Evolutionary conservation across 2,797 vertebrate genomes (phyloP).

Genomic region (Anguilla pacifica): DNA sequence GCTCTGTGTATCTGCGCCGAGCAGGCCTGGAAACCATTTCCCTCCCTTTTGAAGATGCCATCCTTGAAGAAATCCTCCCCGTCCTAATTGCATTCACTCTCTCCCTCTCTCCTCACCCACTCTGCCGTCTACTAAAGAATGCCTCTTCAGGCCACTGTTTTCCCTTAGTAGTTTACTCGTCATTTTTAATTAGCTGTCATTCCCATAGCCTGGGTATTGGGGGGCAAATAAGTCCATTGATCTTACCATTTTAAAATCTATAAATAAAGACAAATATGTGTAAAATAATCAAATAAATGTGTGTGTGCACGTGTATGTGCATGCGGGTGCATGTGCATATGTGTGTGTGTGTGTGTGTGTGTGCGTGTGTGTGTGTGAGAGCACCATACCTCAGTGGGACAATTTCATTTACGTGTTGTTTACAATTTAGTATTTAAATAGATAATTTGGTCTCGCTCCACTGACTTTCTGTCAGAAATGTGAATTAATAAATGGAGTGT

Average conservation of each 20-base stretch:
- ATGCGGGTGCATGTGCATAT: not conserved
- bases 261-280: slow-evolving; percentile 39
- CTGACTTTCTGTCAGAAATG: slow-evolving; percentile 49
- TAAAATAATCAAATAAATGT: not conserved
- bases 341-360: not conserved
- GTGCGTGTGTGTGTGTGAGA: not conserved
- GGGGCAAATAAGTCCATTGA: slow-evolving; percentile 44
- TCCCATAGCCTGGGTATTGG: slow-evolving; percentile 37
- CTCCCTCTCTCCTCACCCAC: not conserved
- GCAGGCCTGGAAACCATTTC: slow-evolving; percentile 49
- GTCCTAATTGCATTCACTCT: slow-evolving; percentile 51
- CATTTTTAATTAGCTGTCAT: slow-evolving; percentile 57
- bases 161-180: slow-evolving; percentile 42
- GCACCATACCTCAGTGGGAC: slow-evolving; percentile 15
- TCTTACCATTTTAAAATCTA: slow-evolving; percentile 42
- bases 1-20: slow-evolving; percentile 47
- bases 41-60: slow-evolving; percentile 51
- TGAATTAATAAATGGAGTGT: slow-evolving; percentile 59
- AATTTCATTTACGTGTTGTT: slow-evolving; percentile 45
- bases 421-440: slow-evolving; percentile 52
- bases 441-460: slow-evolving; percentile 48
- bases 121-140: slow-evolving; percentile 27
- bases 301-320: not conserved
- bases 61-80: slow-evolving; percentile 57
- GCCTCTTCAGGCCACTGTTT: slow-evolving; percentile 46